Evolutionary conservation across 2,113 vertebrate genomes (phyloP).

Genomic region (Heterotis niloticus): DNA sequence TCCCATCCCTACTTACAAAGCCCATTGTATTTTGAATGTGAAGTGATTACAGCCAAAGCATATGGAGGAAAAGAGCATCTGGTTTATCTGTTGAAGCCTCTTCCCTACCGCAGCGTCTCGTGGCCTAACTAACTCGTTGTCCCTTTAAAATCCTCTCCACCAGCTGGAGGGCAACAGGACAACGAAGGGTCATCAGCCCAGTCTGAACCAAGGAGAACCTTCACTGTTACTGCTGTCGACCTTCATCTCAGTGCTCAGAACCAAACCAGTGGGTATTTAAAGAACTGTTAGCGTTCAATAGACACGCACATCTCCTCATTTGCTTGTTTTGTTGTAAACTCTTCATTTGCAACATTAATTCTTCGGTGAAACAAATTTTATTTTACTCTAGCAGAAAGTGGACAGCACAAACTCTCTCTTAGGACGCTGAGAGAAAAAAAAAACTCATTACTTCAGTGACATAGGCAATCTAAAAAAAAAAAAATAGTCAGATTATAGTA

Average conservation of each 20-base stretch:
- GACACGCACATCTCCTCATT: constrained; percentile 2
- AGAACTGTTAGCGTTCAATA: neutral
- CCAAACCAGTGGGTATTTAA: neutral
- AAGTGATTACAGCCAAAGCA: constrained; percentile 54
- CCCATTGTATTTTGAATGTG: constrained; percentile 41
- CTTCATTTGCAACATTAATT: constrained; percentile 27
- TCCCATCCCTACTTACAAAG: constrained; percentile 71
- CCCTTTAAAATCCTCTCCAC: constrained; percentile 3
- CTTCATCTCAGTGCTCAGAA: neutral
- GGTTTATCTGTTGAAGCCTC: constrained; percentile 34
- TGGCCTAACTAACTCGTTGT: neutral
- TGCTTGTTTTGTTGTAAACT: constrained; percentile 27
- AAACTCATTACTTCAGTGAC: constrained; percentile 41
- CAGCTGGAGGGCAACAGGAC: neutral
- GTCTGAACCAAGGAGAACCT: neutral
- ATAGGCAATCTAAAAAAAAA: neutral
- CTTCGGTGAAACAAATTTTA: constrained; percentile 5
- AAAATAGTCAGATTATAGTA: neutral
- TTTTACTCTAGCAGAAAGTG: neutral
- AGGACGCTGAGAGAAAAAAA: constrained; percentile 31
- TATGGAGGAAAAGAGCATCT: constrained; percentile 45
- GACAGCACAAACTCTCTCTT: neutral
- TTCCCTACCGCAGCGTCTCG: neutral
- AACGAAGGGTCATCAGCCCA: neutral
- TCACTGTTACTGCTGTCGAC: neutral